Base-by-base conservation (phyloP, 2,113 vertebrate species). In the Lanius collurio region DNA sequence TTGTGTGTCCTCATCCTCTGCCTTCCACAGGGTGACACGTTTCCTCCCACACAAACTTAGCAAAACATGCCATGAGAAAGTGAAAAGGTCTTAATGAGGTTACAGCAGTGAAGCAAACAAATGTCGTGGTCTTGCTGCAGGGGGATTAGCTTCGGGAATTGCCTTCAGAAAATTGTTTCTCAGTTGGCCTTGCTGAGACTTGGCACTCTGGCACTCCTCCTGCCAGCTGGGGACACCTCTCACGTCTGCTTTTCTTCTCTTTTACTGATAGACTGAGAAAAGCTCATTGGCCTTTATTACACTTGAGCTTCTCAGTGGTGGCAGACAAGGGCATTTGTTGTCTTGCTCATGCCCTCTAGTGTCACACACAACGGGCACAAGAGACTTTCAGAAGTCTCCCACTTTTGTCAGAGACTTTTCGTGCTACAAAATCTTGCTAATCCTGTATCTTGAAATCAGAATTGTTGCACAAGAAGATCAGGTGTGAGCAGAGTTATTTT, bases 321-420 rank as follows among this genome's bases (percentile, higher is more conserved):
- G 37, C 77, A 74, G 59, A 42, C 3, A 3, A 31, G 73, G 76
- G 13, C 64, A 62, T 65, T 59, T 41, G 35, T 89, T 87, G 74
- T 47, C 77, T 87, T 89, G 62, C 69, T 96, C 62, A 13, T 94
- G 87, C 69, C 89, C 84, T 94, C 77, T 75, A 64, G 81, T 71
- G 87, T 94, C 90, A 49, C 44, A 42, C 4, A 0, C 52, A 60
- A 9, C 2, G 2, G 2, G 35, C 2, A 2, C 77, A 59, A 73
- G 63, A 20, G 56, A 22, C 53, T 57, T 46, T n/a, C 26, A 69
- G 37, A 67, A 73, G 71, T 69, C 56, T 39, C 65, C 18, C 16
- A 3, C 47, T 81, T 81, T 84, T n/a, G 44, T 68, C 35, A 17
- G 26, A 4, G 37, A 37, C 37, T 37, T 37, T n/a, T 59, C 77